phyloP scores from a whole-genome alignment of 2,113 vertebrate genomes.

The Saccopteryx bilineata region DNA sequence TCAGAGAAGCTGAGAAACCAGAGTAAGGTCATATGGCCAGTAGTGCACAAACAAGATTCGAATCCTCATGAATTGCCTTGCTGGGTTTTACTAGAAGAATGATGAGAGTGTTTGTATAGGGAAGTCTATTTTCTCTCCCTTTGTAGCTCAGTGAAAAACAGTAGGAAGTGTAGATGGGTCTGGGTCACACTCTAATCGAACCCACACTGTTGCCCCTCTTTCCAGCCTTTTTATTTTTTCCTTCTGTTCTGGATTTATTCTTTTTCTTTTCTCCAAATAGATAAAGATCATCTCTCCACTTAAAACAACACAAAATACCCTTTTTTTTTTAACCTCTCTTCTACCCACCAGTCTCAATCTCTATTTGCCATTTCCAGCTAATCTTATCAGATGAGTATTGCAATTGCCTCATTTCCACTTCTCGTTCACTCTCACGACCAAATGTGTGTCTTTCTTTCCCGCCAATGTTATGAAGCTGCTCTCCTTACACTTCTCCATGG shows the following conservation, averaged over 20 bases:
- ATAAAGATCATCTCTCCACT: background rate
- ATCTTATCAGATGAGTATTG: background rate
- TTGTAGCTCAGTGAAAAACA: background rate
- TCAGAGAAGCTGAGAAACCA: background rate
- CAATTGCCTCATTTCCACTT: background rate
- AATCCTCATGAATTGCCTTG: background rate
- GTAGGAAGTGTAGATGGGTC: background rate
- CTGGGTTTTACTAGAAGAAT: background rate
- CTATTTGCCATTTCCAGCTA: background rate
- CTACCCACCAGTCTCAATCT: background rate
- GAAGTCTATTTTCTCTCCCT: background rate
- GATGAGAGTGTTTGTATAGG: background rate
- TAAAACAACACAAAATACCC: background rate
- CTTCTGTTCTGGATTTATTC: background rate
- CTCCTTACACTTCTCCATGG: background rate
- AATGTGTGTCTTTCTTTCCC: background rate
- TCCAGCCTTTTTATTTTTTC: background rate
- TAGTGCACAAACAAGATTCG: background rate
- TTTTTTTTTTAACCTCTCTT: background rate
- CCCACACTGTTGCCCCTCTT: background rate
- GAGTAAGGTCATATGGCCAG: background rate
- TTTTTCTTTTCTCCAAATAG: background rate
- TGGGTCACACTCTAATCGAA: background rate
- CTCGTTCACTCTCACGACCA: background rate
- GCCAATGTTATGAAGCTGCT: background rate